Conservation (phyloP, 1,140 invertebrate genomes). For the Zaprionus davidi region DNA sequence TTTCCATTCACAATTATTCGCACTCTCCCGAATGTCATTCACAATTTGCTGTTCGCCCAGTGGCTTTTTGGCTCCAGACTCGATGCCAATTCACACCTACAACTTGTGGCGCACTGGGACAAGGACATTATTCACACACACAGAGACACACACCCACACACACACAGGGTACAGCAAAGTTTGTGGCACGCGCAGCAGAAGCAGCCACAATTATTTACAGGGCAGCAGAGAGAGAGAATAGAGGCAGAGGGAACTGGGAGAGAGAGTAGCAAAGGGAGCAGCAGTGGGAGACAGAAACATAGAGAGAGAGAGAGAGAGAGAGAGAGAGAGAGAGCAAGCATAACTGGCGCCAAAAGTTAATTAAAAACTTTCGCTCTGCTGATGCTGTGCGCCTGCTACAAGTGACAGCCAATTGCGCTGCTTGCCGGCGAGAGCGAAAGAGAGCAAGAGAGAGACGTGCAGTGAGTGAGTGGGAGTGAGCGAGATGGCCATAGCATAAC, state of each 20-base stretch:
- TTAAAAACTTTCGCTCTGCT: conserved; percentile 56
- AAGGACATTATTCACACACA: conserved; percentile 41
- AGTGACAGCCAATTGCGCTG: conserved; percentile 67
- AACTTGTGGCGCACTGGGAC: conserved; percentile 47
- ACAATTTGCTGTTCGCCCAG: conserved; percentile 58
- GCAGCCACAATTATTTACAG: conserved; percentile 42
- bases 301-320: neutral
- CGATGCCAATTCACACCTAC: conserved; percentile 58
- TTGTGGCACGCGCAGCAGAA: conserved; percentile 33
- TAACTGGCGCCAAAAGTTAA: conserved; percentile 57
- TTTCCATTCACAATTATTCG: conserved; percentile 20
- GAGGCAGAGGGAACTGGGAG: neutral
- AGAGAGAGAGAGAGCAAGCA: too few species aligned
- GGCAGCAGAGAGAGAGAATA: neutral
- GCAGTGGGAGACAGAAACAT: neutral
- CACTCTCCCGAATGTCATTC: conserved; percentile 13
- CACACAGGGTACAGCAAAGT: neutral
- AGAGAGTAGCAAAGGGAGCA: neutral
- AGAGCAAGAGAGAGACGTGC: conserved; percentile 31
- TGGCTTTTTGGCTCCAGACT: conserved; percentile 63
- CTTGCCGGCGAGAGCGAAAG: conserved; percentile 34
- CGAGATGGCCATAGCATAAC: neutral
- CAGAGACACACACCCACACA: conserved; percentile 16
- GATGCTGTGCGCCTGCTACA: conserved; percentile 65
- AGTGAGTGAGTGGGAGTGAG: conserved; percentile 18